Percentiles rank a stretch among this genome's conserved stretches.
Evolutionary conservation across 2,113 vertebrate species (phyloP).

Genomic region (Cyphomyrus plagiostoma): DNA sequence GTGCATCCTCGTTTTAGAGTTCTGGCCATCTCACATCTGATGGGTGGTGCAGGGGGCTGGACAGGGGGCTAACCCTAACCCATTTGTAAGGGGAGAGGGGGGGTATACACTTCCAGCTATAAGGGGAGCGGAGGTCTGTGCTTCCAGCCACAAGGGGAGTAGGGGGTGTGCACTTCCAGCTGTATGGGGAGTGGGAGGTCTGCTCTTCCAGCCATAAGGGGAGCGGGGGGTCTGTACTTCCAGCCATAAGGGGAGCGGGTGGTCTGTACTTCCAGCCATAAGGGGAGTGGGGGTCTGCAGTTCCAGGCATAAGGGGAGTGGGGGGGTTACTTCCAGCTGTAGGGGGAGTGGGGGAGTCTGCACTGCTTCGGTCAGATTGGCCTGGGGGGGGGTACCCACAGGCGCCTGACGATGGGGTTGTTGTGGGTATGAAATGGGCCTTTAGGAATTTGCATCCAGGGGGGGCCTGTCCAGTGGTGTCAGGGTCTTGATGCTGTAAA

Average conservation of each 20-base stretch:
- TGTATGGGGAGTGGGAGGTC: neutral
- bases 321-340: conserved; percentile 45
- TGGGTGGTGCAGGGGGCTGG: neutral
- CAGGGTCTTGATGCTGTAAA: conserved; percentile 70
- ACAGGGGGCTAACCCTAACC: neutral
- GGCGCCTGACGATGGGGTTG: conserved; percentile 63
- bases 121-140: neutral
- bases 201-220: too few relatives aligned
- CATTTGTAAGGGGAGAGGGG: neutral
- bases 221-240: too few relatives aligned
- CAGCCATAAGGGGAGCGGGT: neutral
- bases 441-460: conserved; percentile 72
- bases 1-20: neutral
- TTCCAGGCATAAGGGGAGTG: too few relatives aligned
- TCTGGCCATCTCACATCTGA: neutral
- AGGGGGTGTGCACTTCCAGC: neutral
- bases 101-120: too few relatives aligned
- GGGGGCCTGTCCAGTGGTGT: conserved; percentile 33
- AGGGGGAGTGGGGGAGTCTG: conserved; percentile 57
- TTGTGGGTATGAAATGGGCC: conserved; percentile 73
- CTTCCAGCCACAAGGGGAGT: neutral
- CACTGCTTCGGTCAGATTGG: conserved; percentile 80
- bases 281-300: neutral
- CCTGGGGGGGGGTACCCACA: conserved; percentile 49
- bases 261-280: neutral